A percentile compares a stretch with the other conserved stretches of the same genome.
These are phyloP conservation scores for Leptinotarsa undecemlineata DNA, from an alignment of 1,140 invertebrate species.

Conservation along the genomic window DNA sequence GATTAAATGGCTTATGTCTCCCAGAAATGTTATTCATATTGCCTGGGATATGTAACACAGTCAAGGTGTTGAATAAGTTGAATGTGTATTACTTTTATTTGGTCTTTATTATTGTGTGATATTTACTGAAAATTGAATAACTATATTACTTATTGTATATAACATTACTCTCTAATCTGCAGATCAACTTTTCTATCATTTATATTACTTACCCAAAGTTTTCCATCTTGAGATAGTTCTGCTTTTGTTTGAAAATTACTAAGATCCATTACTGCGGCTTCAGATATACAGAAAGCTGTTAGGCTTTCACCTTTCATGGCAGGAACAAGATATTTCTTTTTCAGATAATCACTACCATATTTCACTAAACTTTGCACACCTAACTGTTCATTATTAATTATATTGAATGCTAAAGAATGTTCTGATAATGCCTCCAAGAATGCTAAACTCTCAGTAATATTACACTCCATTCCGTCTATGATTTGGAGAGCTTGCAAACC, in stretches of 20 bases:
- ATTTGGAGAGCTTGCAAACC: conserved; percentile 55
- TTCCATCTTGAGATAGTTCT: conserved; percentile 41
- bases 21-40: too few species aligned
- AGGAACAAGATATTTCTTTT: conserved; percentile 57
- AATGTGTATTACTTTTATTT: too few species aligned
- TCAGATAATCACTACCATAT: conserved; percentile 55
- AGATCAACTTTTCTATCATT: too few species aligned
- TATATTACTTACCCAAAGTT: conserved; percentile 51
- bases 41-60: too few species aligned
- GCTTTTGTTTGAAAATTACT: conserved; percentile 53
- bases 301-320: conserved; percentile 57
- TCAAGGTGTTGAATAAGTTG: too few species aligned
- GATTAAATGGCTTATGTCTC: too few species aligned
- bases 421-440: conserved; percentile 60
- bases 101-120: too few species aligned
- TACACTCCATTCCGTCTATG: conserved; percentile 57
- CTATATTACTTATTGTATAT: too few species aligned
- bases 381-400: conserved; percentile 57
- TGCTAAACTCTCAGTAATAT: conserved; percentile 60
- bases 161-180: too few species aligned
- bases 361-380: conserved; percentile 57
- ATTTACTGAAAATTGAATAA: too few species aligned
- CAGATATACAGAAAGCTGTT: conserved; percentile 58
- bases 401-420: conserved; percentile 54
- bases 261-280: conserved; percentile 51